Percentiles rank a stretch among this genome's conserved stretches.
Evolutionary conservation across 2,113 vertebrate genomes (phyloP).

Genomic region (Eira barbara): DNA sequence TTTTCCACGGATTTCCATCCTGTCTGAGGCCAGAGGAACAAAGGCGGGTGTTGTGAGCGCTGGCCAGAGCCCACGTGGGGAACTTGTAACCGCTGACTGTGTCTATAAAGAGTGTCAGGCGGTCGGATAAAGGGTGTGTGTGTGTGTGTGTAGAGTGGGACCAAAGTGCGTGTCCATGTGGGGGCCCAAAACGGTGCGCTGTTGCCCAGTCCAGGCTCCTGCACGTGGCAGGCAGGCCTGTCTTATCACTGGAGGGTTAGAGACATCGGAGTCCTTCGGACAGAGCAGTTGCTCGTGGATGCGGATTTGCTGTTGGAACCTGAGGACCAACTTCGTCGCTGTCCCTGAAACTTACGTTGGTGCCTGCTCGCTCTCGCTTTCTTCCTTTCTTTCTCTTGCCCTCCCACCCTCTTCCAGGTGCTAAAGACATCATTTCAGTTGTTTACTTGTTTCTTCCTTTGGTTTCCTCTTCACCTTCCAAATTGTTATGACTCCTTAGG

Average conservation of each 20-base stretch:
- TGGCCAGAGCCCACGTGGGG: neutral
- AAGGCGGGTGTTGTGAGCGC: neutral
- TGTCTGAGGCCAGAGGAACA: constrained; percentile 60
- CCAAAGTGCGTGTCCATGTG: neutral
- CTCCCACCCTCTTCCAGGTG: neutral
- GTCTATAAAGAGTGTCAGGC: neutral
- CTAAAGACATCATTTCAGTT: constrained; percentile 43
- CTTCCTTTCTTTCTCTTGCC: neutral
- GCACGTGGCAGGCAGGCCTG: neutral
- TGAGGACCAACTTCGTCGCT: neutral
- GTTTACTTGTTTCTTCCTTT: neutral
- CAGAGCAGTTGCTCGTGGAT: neutral
- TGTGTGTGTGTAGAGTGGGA: neutral
- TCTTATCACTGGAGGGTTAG: neutral
- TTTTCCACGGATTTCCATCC: constrained; percentile 60
- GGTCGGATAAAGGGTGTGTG: neutral
- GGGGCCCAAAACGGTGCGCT: fast-evolving
- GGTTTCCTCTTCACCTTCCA: neutral
- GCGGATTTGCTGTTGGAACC: neutral
- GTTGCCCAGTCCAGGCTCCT: neutral
- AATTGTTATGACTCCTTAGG: constrained; percentile 28
- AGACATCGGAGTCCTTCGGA: neutral
- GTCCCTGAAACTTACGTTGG: constrained; percentile 3
- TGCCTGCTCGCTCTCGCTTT: neutral
- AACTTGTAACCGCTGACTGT: neutral